phyloP scores from a whole-genome alignment of 2,797 vertebrate species.

The Myotis vivesi region DNA sequence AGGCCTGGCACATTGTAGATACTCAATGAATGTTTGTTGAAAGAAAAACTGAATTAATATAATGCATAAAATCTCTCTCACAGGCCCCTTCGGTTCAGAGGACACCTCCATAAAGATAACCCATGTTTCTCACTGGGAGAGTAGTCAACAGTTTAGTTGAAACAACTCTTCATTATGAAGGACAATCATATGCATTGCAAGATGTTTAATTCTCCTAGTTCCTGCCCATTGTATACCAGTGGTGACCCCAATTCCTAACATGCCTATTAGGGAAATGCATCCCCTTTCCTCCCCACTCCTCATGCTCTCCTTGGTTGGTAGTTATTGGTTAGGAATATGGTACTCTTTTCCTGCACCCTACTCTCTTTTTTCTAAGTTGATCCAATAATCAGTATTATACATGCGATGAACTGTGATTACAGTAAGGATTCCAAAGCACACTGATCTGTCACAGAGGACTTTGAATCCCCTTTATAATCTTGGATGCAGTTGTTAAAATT shows the following conservation, averaged over 20 bases:
- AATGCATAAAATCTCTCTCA: background rate
- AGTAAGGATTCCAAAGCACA: background rate
- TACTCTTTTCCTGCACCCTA: background rate
- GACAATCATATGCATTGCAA: background rate
- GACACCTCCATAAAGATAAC: background rate
- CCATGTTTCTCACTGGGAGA: background rate
- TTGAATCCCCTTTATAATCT: background rate
- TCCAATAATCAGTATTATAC: background rate
- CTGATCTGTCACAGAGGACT: background rate
- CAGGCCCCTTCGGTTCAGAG: background rate
- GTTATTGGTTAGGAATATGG: background rate
- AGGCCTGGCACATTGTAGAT: background rate
- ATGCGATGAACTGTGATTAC: background rate
- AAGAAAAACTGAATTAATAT: background rate
- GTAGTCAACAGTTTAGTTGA: background rate
- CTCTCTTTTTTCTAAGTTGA: background rate
- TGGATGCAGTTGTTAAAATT: background rate
- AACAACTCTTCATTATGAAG: background rate
- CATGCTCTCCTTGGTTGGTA: background rate
- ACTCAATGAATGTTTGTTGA: background rate
- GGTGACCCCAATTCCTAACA: background rate
- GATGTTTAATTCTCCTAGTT: background rate
- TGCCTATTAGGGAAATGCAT: background rate
- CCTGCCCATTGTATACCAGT: background rate
- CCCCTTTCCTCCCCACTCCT: background rate